Evolutionary conservation across 2,113 vertebrate genomes (phyloP).

Genomic region (Syngnathus floridae): DNA sequence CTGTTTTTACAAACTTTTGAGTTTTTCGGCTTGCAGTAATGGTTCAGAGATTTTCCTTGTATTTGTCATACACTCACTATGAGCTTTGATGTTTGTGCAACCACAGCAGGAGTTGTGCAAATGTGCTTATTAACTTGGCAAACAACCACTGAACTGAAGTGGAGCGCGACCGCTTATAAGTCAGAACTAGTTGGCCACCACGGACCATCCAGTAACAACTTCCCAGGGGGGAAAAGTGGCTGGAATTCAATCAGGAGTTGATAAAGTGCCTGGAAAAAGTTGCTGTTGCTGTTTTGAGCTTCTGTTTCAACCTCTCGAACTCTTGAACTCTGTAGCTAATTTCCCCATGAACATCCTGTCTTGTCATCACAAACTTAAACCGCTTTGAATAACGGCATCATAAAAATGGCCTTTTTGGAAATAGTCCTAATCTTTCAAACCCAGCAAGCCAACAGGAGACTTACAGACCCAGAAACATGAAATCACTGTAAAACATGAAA

Average conservation of each 20-base stretch:
- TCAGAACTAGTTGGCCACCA: not conserved
- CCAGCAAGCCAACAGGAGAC: slow-evolving; percentile 21
- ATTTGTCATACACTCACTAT: not conserved
- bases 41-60: not conserved
- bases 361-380: slow-evolving; percentile 10
- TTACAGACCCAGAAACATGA: slow-evolving; percentile 30
- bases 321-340: slow-evolving; percentile 41
- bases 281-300: not conserved
- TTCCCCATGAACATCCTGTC: slow-evolving; percentile 24
- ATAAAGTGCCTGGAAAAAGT: slow-evolving; percentile 16
- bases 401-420: slow-evolving; percentile 31
- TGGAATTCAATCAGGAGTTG: not conserved
- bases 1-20: not conserved
- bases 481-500: slow-evolving; percentile 15
- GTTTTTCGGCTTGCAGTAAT: not conserved
- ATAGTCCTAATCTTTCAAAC: slow-evolving; percentile 16
- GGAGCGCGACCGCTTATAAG: slow-evolving; percentile 1
- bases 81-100: not conserved
- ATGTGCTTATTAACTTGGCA: not conserved
- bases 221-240: not conserved
- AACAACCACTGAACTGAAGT: not conserved
- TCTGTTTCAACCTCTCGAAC: slow-evolving; percentile 31
- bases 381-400: slow-evolving; percentile 29
- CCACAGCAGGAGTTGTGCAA: not conserved
- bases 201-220: not conserved